Percentiles rank a stretch among this genome's conserved stretches.
Evolutionary conservation across 2,113 vertebrate genomes (phyloP).

Genomic region (Otocyon megalotis): DNA sequence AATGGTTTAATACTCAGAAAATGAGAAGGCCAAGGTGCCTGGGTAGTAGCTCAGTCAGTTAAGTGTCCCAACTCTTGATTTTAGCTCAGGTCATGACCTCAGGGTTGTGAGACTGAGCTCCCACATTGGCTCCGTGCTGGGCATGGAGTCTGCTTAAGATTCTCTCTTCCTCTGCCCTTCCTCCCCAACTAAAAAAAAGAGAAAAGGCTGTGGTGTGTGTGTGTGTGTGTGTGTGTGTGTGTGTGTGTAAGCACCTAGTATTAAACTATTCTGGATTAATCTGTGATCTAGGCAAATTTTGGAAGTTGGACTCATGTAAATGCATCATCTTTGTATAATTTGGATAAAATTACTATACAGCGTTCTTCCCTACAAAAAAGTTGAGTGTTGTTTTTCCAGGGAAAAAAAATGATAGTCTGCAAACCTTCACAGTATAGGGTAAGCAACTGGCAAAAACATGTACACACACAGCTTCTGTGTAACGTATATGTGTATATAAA

Average conservation of each 20-base stretch:
- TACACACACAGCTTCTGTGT: background rate
- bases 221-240: background rate
- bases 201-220: background rate
- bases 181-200: background rate
- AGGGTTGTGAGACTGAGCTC: background rate
- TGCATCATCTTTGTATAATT: background rate
- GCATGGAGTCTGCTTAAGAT: background rate
- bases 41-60: too few species aligned
- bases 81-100: background rate
- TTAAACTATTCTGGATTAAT: background rate
- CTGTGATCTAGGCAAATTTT: background rate
- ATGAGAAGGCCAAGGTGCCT: background rate
- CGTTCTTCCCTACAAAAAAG: background rate
- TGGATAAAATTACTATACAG: background rate
- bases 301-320: background rate
- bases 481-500: background rate
- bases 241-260: background rate
- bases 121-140: fast-evolving
- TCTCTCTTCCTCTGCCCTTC: background rate
- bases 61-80: background rate
- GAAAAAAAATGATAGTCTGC: background rate
- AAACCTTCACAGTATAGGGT: background rate
- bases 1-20: background rate
- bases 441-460: background rate
- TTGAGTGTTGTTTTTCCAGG: background rate